Base-by-base conservation (phyloP, 2,113 vertebrate genomes). In the Poeciliopsis prolifica region DNA sequence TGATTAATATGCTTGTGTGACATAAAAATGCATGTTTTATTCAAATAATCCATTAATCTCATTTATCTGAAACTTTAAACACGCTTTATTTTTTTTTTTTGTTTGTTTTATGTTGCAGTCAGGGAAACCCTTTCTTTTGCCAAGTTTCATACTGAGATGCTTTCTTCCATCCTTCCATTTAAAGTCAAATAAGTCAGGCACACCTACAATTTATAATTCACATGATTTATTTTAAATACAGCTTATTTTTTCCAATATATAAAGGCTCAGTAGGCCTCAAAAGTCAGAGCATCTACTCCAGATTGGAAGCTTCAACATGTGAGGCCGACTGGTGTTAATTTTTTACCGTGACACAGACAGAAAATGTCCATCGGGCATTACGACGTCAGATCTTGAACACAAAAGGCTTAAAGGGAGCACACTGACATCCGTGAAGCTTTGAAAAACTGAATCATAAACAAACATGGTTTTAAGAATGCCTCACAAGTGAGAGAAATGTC, bases 201-300 rank as follows among this genome's bases (percentile, higher is more conserved):
- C 66, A 0, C 0, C 42, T 15, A 62, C 4, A 8, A 17, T 65
- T 87, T 48, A 80, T 61, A 81, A 64, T 84, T 88, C 67, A 77
- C 70, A 92, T 94, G 92, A 92, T 91, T 94, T 0, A 89, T 87
- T 89, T 87, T 64, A 87, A 64, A 88, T 86, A 78, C 92, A 95
- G 94, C 93, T 94, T 94, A 94, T 94, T 93, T 87, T 22, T 84
- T 70, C 65, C 75, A 71, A 86, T 74, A 82, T 77, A 81, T 42
- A 83, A 76, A 88, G 28, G 44, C 60, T 51, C 65, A 48, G 60
- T 37, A 10, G 63, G 48, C 42, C 58, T 67, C 14, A 48, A 77
- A 69, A 44, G 42, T 72, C 42, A 48, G 70, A 72, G 65, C n/a
- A 64, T n/a, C 14, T 33, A 33, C 24, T 33, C 68, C 61, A 61